A percentile compares a stretch with the other conserved stretches of the same genome.
These are phyloP conservation scores for Mya arenaria DNA, from an alignment of 1,140 invertebrate species.

Conservation along the genomic window DNA sequence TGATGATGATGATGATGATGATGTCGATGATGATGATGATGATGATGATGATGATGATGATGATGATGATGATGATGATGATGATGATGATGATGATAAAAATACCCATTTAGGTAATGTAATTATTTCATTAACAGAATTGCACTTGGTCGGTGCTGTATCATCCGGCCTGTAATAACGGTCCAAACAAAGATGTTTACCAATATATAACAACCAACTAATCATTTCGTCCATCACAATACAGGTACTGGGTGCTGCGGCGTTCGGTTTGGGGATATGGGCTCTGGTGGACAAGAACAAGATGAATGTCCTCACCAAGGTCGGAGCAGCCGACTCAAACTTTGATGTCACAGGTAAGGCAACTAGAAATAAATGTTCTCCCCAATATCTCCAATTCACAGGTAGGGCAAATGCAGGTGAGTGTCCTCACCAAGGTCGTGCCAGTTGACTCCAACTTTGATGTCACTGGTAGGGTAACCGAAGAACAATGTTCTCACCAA, in stretches of 20 bases:
- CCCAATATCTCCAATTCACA: no score
- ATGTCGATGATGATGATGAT: neutral
- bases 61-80: neutral
- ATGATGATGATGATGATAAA: neutral
- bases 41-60: neutral
- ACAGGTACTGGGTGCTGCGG: slow-evolving; percentile 86
- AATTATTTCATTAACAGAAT: neutral
- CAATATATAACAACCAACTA: neutral
- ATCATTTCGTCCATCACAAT: no score
- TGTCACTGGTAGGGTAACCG: slow-evolving; percentile 48
- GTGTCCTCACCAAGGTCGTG: slow-evolving; percentile 85
- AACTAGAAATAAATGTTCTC: no score
- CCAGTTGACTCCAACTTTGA: slow-evolving; percentile 80
- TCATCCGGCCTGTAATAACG: neutral
- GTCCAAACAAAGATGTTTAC: neutral
- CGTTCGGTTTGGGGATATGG: slow-evolving; percentile 88
- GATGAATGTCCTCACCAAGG: slow-evolving; percentile 85
- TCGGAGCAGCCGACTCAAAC: slow-evolving; percentile 83
- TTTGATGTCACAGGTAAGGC: slow-evolving; percentile 56
- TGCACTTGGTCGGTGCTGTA: neutral
- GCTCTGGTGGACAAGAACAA: slow-evolving; percentile 86
- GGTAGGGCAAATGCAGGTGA: slow-evolving; percentile 87
- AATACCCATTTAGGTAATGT: neutral
- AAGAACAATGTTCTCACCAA: slow-evolving; percentile 86
- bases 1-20: neutral